These are phyloP conservation scores for Pampusana beccarii DNA, from an alignment of 2,113 vertebrate species.

Conservation along the genomic window DNA sequence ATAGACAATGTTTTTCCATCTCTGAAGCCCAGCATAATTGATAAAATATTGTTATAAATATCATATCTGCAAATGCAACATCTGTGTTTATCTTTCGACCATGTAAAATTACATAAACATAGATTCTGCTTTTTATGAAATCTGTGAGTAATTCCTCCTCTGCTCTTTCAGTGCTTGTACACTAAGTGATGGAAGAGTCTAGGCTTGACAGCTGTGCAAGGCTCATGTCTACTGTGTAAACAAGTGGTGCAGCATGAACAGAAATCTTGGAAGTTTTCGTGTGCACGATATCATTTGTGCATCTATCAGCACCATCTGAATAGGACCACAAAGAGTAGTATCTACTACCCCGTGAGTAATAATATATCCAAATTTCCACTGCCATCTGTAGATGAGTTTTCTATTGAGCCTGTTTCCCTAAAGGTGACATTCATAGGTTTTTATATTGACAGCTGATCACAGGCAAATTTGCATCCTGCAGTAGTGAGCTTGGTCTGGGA, in stretches of 20 bases:
- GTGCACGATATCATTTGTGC: not conserved
- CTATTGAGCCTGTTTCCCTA: not conserved
- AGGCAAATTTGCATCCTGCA: not conserved
- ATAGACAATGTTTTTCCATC: not conserved
- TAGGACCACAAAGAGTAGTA: not conserved
- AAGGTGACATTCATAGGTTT: not conserved
- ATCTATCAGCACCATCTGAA: not conserved
- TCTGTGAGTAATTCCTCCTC: constrained; percentile 50
- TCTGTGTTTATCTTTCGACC: constrained; percentile 59
- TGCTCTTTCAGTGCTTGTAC: not conserved
- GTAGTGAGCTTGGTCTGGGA: not conserved
- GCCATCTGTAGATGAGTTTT: not conserved
- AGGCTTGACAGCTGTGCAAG: not conserved
- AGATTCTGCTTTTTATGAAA: constrained; percentile 48
- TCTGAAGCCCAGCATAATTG: not conserved
- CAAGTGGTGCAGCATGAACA: not conserved
- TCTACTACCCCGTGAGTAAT: not conserved
- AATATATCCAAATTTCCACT: not conserved
- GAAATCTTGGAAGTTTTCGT: not conserved
- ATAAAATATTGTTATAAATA: constrained; percentile 40
- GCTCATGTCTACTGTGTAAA: not conserved
- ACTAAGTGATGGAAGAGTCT: not conserved
- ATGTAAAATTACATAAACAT: constrained; percentile 59
- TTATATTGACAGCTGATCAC: not conserved
- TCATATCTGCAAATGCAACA: constrained; percentile 20